Percentiles rank a stretch among this genome's conserved stretches.
phyloP scores from a whole-genome alignment of 2,888 invertebrate genomes.

The Heliconius charithonia region DNA sequence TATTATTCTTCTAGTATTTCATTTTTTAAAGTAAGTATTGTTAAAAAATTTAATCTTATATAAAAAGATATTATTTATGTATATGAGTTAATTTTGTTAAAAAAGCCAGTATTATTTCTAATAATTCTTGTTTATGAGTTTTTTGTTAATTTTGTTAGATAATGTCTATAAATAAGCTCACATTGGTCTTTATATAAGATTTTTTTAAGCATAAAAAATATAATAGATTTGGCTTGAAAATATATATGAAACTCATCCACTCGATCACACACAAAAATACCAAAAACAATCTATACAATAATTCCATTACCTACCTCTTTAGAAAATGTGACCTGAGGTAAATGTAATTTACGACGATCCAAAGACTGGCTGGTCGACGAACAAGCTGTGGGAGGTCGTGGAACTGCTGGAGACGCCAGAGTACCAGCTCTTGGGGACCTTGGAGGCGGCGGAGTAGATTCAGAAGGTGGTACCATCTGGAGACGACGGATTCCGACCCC shows the following conservation, averaged over 20 bases:
- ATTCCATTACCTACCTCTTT: constrained; percentile 96
- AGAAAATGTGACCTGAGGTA: constrained; percentile 93
- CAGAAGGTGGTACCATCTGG: constrained; percentile 57
- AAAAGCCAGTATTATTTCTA: too few relatives aligned
- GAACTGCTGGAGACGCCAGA: constrained; percentile 70
- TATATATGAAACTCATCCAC: constrained; percentile 21
- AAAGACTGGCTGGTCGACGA: constrained; percentile 86
- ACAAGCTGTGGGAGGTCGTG: constrained; percentile 88
- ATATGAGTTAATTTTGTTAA: too few relatives aligned
- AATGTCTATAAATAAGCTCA: too few relatives aligned
- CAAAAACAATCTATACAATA: constrained; percentile 84
- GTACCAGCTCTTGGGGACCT: constrained; percentile 70
- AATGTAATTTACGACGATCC: constrained; percentile 86
- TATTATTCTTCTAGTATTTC: too few relatives aligned
- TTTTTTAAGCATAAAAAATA: too few relatives aligned
- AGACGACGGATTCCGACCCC: constrained; percentile 60
- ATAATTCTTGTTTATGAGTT: too few relatives aligned
- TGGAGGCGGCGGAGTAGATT: constrained; percentile 75
- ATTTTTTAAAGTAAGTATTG: too few relatives aligned
- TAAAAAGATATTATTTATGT: neutral
- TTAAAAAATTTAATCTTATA: neutral
- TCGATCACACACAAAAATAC: constrained; percentile 30
- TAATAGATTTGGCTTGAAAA: neutral
- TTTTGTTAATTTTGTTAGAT: too few relatives aligned
- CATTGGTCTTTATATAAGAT: too few relatives aligned